A percentile compares a stretch with the other conserved stretches of the same genome.
Evolutionary conservation across 2,797 vertebrate species (phyloP).

Genomic region (Melanotaenia boesemani): DNA sequence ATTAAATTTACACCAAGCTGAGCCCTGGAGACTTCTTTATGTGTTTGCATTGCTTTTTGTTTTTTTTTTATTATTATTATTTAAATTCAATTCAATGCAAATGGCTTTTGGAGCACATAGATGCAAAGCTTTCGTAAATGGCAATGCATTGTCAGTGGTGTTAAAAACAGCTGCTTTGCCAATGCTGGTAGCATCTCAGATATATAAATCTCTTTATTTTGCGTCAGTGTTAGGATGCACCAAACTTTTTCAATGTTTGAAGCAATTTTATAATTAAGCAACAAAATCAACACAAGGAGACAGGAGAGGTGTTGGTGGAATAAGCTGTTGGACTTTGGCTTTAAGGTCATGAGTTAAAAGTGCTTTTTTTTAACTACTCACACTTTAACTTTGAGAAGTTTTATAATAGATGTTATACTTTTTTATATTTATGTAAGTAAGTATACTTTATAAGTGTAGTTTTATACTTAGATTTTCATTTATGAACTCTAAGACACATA

Average conservation of each 20-base stretch:
- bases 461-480: too few relatives aligned
- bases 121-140: not conserved
- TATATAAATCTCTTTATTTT: not conserved
- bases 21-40: not conserved
- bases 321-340: not conserved
- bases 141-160: not conserved
- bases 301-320: not conserved
- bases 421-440: too few relatives aligned
- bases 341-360: not conserved
- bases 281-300: not conserved
- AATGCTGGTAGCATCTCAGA: not conserved
- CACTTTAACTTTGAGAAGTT: not conserved
- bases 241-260: not conserved
- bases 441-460: too few relatives aligned
- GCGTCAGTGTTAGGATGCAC: not conserved
- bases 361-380: not conserved
- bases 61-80: not conserved
- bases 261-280: not conserved
- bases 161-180: not conserved
- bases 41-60: not conserved
- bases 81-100: not conserved
- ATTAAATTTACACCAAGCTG: slow-evolving; percentile 7
- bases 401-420: too few relatives aligned
- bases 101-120: not conserved
- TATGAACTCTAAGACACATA: too few relatives aligned